Base-by-base conservation (phyloP, 2,113 vertebrate genomes). In the Micronisus gabar region DNA sequence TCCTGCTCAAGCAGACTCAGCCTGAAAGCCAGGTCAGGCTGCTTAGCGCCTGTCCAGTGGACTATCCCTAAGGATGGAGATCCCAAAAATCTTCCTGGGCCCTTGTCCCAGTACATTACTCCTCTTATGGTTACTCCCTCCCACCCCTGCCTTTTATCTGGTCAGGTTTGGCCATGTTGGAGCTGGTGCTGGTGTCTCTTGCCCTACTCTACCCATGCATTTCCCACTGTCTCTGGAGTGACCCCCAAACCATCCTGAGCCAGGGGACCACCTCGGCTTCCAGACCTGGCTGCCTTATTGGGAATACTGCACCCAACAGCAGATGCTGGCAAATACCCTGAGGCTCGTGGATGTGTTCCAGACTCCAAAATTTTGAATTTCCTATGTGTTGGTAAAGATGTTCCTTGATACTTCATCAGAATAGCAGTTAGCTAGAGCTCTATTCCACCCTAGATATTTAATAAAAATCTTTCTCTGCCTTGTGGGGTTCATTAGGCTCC, bases 291-390 rank as follows among this genome's bases (percentile, higher is more conserved):
- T 56, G 41, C 32, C 52, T 15, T 5, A 0, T 32, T 47, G 52
- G 50, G 79, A 47, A 47, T 47, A 7, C 20, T 12, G 34, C 27
- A 32, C 21, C 41, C 8, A 58, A 13, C 16, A 47, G 52, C n/a
- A 47, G 52, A 20, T 19, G 41, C 16, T 32, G 52, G 26, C 2
- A 15, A 58, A 26, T 9, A 15, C 6, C 2, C 34, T 1, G 3
- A 25, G 12, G 13, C 15, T 14, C 0, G 0, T 11, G n/a, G 19
- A 19, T 16, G 25, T n/a, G n/a, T 10, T 48, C 13, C 29, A 29
- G 52, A 41, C 26, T 34, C 25, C 29, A 29, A 41, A 41, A 25
- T 4, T 86, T 47, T 48, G 14, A 9, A 17, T 66, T 47, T 19
- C 17, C 22, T 14, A 4, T 8, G n/a, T 56, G 10, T 29, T 66